Percentiles rank a stretch among this genome's conserved stretches.
phyloP scores from a whole-genome alignment of 2,888 invertebrate species.

The Sussaba pulchella region DNA sequence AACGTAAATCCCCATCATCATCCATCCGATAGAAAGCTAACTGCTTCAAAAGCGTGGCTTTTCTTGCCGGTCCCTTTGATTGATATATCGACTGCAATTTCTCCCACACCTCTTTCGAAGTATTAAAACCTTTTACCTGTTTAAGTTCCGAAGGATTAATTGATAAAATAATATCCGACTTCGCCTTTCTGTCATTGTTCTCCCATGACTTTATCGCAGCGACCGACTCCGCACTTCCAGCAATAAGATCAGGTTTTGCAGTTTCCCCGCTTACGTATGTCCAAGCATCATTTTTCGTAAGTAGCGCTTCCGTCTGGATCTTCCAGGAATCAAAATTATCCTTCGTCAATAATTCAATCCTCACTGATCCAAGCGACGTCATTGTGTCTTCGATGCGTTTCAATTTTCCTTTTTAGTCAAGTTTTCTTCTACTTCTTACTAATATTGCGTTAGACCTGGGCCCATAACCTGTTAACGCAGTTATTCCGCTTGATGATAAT shows the following conservation, averaged over 20 bases:
- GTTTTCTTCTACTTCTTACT: not conserved
- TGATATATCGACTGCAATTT: constrained; percentile 78
- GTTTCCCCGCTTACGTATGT: constrained; percentile 65
- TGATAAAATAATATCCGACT: constrained; percentile 65
- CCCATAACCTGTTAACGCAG: constrained; percentile 48
- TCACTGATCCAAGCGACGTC: not conserved
- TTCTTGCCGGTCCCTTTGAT: constrained; percentile 80
- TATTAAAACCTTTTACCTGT: constrained; percentile 69
- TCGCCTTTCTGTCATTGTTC: constrained; percentile 64
- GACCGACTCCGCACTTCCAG: constrained; percentile 11
- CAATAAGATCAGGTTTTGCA: constrained; percentile 35
- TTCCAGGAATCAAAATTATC: constrained; percentile 69
- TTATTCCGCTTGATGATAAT: too few species aligned
- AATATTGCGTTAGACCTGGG: constrained; percentile 25
- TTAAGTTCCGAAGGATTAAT: constrained; percentile 69
- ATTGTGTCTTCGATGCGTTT: too few species aligned
- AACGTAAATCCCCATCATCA: constrained; percentile 76
- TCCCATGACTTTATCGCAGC: constrained; percentile 49
- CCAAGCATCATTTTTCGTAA: constrained; percentile 70
- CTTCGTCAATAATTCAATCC: constrained; percentile 49
- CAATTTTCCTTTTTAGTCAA: too few species aligned
- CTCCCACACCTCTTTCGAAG: constrained; percentile 79
- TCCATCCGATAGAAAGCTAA: constrained; percentile 78
- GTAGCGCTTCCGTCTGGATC: constrained; percentile 65
- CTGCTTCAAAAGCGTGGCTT: constrained; percentile 81